Evolutionary conservation across 2,797 vertebrate species (phyloP), one percentile per base, ranked within the genome.

Genomic region (Balearica regulorum): DNA sequence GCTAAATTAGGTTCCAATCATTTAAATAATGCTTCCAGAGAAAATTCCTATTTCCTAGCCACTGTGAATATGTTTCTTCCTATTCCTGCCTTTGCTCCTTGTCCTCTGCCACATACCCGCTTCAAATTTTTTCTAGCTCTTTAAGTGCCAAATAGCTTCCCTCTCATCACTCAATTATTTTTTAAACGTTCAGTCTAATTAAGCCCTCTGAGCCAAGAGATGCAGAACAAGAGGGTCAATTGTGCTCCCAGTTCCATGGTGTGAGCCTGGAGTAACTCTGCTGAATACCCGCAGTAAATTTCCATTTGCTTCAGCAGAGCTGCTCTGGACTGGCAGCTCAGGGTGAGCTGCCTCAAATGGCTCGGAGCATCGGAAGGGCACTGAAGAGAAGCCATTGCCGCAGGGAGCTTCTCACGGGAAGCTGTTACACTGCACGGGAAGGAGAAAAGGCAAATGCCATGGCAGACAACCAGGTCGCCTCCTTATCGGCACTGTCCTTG

Each of bases 201-300:
- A 81, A 31, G 83, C 43, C 90, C 81, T 79, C 2, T 14, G 90
- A 93, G 94, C 81, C 44, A 79, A 84, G 73, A 55, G 18, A 5
- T 79, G 73, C 80, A 58, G 90, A 94, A 92, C 89, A 94, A 86
- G 95, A 76, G 90, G 80, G 75, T 66, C 84, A 79, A 31, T 93
- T 94, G 88, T 94, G 93, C 88, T 95, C 88, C 94, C 66, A n/a
- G 80, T 79, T 33, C 21, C 93, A 33, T 62, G 88, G 61, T 39
- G 76, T 9, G 13, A 92, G 93, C 44, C 26, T 4, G 1, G 72
- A 84, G 81, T 17, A 7, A 7, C 77, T 73, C 69, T 37, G 2
- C 3, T 16, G 78, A 82, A 37, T 21, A 25, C 76, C 3, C 73
- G 94, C 93, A 75, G 88, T 29, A 35, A 78, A 88, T 96, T 94